phyloP scores from a whole-genome alignment of 2,113 vertebrate species.

The Cyphomyrus plagiostoma region DNA sequence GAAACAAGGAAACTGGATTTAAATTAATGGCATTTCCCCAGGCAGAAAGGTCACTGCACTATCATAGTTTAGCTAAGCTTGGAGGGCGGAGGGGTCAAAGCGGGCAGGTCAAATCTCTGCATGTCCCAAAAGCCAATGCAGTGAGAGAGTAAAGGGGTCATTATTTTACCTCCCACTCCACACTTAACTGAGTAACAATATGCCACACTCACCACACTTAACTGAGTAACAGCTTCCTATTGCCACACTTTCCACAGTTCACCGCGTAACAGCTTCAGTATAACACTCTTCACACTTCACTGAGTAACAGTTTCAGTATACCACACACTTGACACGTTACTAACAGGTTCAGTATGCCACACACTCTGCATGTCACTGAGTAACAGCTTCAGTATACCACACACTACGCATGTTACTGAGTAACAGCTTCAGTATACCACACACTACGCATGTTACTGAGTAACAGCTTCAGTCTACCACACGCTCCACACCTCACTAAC shows the following conservation, averaged over 20 bases:
- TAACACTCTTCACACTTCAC: background rate
- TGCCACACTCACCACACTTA: background rate
- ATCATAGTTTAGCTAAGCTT: background rate
- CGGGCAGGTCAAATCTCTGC: background rate
- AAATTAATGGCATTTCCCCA: constrained; percentile 2
- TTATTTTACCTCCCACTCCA: background rate
- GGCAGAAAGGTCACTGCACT: background rate
- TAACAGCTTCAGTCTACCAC: background rate
- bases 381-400: background rate
- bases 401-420: background rate
- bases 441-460: background rate
- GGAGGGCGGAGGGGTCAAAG: background rate
- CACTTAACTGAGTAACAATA: background rate
- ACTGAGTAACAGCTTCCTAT: background rate
- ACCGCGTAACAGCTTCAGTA: background rate
- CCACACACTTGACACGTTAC: background rate
- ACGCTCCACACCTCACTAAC: background rate
- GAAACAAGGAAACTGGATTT: constrained; percentile 7
- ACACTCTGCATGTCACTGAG: background rate
- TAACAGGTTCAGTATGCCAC: background rate
- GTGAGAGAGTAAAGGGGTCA: background rate
- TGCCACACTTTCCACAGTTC: background rate
- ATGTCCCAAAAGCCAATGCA: background rate
- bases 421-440: too few species aligned
- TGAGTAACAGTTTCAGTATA: background rate